phyloP scores from a whole-genome alignment of 1,140 invertebrate species.

The Teleogryllus occipitalis region DNA sequence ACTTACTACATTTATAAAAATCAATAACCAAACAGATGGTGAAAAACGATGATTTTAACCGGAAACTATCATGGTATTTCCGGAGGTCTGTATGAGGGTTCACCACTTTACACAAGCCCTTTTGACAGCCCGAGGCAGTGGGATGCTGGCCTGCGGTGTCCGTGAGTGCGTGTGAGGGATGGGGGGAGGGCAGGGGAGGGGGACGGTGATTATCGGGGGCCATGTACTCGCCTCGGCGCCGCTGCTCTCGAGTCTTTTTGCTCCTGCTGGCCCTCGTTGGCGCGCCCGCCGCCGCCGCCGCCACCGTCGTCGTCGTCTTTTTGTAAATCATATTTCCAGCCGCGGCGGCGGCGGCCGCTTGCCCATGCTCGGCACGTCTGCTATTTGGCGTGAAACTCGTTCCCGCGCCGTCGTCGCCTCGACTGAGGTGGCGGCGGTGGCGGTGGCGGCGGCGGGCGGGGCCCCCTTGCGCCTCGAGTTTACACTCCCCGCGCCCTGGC shows the following conservation, averaged over 20 bases:
- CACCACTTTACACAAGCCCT: not conserved
- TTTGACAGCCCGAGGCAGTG: not conserved
- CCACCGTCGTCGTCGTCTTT: not conserved
- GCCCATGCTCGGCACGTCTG: not conserved
- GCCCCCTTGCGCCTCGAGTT: too few relatives aligned
- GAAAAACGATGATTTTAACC: too few relatives aligned
- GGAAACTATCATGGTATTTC: too few relatives aligned
- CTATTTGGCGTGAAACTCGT: constrained; percentile 3
- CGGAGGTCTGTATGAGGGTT: too few relatives aligned
- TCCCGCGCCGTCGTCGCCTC: not conserved
- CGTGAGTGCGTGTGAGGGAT: not conserved
- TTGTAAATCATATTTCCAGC: not conserved
- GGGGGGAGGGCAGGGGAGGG: not conserved
- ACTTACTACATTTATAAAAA: too few relatives aligned
- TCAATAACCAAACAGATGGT: too few relatives aligned
- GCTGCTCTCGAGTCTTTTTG: not conserved
- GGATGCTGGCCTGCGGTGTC: too few relatives aligned
- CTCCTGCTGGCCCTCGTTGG: not conserved
- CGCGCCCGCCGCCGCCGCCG: too few relatives aligned
- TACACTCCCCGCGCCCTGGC: too few relatives aligned
- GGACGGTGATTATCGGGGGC: not conserved
- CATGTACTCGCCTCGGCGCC: not conserved
- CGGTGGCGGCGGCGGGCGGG: too few relatives aligned
- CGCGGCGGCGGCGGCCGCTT: not conserved
- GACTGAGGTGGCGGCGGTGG: not conserved